phyloP scores from a whole-genome alignment of 2,888 invertebrate species.

The Eristalis intricaria region DNA sequence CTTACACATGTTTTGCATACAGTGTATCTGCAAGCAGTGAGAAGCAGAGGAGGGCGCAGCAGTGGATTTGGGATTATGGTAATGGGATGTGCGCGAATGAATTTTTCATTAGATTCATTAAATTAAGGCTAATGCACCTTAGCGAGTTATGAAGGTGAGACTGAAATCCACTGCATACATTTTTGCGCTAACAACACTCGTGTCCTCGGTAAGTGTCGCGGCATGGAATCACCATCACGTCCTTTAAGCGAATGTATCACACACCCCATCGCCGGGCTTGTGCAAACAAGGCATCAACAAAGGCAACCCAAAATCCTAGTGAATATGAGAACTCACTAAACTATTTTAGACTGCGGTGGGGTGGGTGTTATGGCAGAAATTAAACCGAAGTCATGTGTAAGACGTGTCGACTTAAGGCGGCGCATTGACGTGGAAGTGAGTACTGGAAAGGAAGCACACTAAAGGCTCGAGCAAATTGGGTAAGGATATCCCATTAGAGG shows the following conservation, averaged over 20 bases:
- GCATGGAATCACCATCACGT: conserved; percentile 24
- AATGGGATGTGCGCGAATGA: conserved; percentile 43
- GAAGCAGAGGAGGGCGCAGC: not conserved
- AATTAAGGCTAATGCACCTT: conserved; percentile 36
- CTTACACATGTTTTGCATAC: not conserved
- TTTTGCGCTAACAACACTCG: not conserved
- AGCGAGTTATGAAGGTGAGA: conserved; percentile 4
- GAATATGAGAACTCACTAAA: conserved; percentile 4
- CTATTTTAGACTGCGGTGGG: conserved; percentile 28
- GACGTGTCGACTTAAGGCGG: conserved; percentile 39
- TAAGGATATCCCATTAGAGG: conserved; percentile 25
- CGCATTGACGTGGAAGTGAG: conserved; percentile 14
- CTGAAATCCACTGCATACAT: not conserved
- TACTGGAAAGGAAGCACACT: conserved; percentile 13
- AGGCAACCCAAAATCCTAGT: conserved; percentile 31
- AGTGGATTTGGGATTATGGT: conserved; percentile 36
- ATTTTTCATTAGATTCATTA: conserved; percentile 51
- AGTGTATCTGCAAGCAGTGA: not conserved
- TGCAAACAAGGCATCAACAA: conserved; percentile 55
- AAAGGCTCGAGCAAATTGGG: conserved; percentile 23
- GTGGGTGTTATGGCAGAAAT: conserved; percentile 53
- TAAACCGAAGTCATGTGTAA: conserved; percentile 61
- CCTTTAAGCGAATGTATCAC: not conserved
- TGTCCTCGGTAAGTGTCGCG: not conserved
- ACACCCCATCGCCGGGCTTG: not conserved